These are phyloP conservation scores for Gadus chalcogrammus DNA, from an alignment of 2,113 vertebrate genomes.

Conservation along the genomic window DNA sequence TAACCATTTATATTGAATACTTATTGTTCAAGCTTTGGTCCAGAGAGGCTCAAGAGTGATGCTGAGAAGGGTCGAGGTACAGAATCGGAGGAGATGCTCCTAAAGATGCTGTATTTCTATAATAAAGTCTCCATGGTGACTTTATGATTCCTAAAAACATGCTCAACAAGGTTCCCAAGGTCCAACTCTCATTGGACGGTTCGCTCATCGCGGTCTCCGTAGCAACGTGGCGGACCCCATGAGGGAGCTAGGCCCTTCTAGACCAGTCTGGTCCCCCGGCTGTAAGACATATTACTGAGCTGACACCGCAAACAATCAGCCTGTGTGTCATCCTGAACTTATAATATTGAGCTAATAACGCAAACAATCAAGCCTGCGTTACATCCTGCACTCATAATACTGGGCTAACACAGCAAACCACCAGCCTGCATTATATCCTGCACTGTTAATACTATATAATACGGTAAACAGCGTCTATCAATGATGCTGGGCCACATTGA, in stretches of 20 bases:
- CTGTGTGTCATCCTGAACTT: not conserved
- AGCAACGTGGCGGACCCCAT: slow-evolving; percentile 49
- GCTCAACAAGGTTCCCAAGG: too few relatives aligned
- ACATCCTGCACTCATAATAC: slow-evolving; percentile 12
- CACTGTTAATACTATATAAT: too few relatives aligned
- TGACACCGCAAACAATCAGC: not conserved
- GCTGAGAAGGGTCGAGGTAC: not conserved
- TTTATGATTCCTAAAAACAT: too few relatives aligned
- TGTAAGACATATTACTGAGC: slow-evolving; percentile 42
- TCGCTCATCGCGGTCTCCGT: slow-evolving; percentile 35
- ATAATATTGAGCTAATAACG: slow-evolving; percentile 21
- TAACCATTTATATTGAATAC: not conserved
- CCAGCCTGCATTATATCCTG: too few relatives aligned
- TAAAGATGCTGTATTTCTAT: too few relatives aligned
- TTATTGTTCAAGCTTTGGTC: not conserved
- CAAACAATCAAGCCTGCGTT: not conserved
- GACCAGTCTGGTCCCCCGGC: slow-evolving; percentile 48
- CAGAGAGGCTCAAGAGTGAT: not conserved
- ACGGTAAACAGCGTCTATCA: too few relatives aligned
- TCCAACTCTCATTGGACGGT: not conserved
- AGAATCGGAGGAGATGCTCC: too few relatives aligned
- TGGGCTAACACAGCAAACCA: too few relatives aligned
- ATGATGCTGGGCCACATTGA: too few relatives aligned
- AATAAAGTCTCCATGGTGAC: too few relatives aligned
- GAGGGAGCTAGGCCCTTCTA: slow-evolving; percentile 47